Evolutionary conservation across 2,888 invertebrate genomes (phyloP), one percentile per base, ranked within the genome.

Genomic region (Tinea semifulvella): DNA sequence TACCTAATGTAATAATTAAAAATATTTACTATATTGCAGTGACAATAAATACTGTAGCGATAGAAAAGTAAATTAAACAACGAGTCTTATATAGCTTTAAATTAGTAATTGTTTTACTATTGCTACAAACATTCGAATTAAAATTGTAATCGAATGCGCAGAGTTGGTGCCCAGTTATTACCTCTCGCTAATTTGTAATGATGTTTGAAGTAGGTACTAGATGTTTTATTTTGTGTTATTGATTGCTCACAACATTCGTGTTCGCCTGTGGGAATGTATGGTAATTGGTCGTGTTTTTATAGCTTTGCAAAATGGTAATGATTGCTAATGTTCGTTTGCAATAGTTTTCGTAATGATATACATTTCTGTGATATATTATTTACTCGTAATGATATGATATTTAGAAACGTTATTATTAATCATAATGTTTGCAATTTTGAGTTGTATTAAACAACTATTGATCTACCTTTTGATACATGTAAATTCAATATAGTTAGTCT

Each of bases 131-230:
- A 31, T 13, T 31, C 11, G 3, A 31, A 31, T 13, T 13, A 14
- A 2, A 11, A 13, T 31, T 31, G 31, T 31, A 7, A 4, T 31
- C 31, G 31, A n/a, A 14, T 31, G 31, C 14, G 13, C 7, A 31
- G 31, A 31, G 31, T 31, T n/a, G 16, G 4, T 17, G 56, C 53
- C 56, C 48, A 50, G 57, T 57, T 62, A 62, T 63, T 59, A 55
- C 50, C 44, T 52, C 44, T 51, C 52, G 56, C 56, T 57, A 61
- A 65, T 65, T 68, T 61, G 63, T 61, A 56, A 58, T 58, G 52
- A 49, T 53, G 52, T 58, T 58, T 56, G 58, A 56, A n/a, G n/a
- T n/a, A n/a, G 51, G 51, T 52, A 51, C 45, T 52, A 51, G 25
- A 18, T 28, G 19, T 20, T 28, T 38, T 17, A 22, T 2, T 46